phyloP scores from a whole-genome alignment of 2,113 vertebrate genomes.

The Orientallactaga bullata region DNA sequence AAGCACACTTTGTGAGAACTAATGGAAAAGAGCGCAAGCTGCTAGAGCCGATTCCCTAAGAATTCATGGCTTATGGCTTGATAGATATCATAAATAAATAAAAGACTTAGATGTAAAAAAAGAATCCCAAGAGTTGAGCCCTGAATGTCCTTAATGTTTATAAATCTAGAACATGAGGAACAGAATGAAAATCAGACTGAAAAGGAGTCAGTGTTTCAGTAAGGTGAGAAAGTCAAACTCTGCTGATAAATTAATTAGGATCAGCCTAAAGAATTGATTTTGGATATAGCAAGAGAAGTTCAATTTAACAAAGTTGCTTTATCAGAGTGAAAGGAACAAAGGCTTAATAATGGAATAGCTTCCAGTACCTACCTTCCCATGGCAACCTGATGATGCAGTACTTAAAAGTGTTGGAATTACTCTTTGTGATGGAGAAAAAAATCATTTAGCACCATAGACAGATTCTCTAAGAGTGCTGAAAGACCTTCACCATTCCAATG shows the following conservation, averaged over 20 bases:
- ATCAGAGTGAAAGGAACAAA: background rate
- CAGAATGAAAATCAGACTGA: constrained; percentile 16
- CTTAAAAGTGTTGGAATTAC: too few relatives aligned
- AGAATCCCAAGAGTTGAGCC: background rate
- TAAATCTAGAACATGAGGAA: background rate
- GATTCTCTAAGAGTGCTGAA: too few relatives aligned
- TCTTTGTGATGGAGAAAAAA: too few relatives aligned
- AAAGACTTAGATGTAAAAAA: background rate
- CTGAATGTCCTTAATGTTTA: background rate
- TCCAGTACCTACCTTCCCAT: background rate
- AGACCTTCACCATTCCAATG: background rate
- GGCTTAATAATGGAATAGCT: background rate
- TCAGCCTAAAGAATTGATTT: background rate
- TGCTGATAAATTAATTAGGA: background rate
- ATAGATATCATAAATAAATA: too few relatives aligned
- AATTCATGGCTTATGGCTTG: too few relatives aligned
- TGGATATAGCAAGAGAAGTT: background rate
- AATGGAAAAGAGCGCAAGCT: too few relatives aligned
- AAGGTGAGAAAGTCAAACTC: background rate
- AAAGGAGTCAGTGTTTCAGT: background rate
- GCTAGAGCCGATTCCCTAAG: too few relatives aligned
- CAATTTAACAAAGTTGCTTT: background rate
- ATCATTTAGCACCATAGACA: too few relatives aligned
- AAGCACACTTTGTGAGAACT: too few relatives aligned
- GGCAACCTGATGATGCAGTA: background rate